These are phyloP conservation scores for Gryon sp. DNA, from an alignment of 1,140 invertebrate genomes.

Conservation along the genomic window DNA sequence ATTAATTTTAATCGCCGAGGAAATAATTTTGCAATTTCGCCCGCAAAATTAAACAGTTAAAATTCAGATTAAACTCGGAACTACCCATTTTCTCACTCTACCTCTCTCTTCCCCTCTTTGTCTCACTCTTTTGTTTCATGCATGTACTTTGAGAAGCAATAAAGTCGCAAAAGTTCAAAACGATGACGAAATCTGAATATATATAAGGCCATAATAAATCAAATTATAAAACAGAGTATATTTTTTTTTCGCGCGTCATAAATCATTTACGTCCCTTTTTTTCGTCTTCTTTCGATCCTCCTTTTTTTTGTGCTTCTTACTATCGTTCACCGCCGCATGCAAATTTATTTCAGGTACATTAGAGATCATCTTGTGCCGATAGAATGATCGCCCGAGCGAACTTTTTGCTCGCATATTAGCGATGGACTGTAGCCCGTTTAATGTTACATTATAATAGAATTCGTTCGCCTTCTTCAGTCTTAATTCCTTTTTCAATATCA, in stretches of 20 bases:
- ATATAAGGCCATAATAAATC: constrained; percentile 38
- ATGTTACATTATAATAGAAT: constrained; percentile 75
- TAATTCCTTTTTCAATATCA: constrained; percentile 52
- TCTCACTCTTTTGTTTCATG: background rate
- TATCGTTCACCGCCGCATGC: constrained; percentile 24
- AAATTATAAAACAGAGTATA: constrained; percentile 28
- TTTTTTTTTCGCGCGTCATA: constrained; percentile 43
- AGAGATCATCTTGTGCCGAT: constrained; percentile 28
- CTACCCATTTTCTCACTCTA: too few relatives aligned
- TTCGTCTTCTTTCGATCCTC: too few relatives aligned
- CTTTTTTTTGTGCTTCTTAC: too few relatives aligned
- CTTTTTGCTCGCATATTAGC: constrained; percentile 29
- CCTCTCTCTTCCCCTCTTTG: too few relatives aligned
- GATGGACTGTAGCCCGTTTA: constrained; percentile 39
- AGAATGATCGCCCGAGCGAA: constrained; percentile 25
- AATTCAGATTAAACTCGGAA: constrained; percentile 12
- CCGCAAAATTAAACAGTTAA: too few relatives aligned
- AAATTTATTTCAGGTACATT: constrained; percentile 55
- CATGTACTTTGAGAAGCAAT: constrained; percentile 1
- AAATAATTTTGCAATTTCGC: too few relatives aligned
- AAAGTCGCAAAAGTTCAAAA: background rate
- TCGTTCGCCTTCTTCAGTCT: constrained; percentile 35
- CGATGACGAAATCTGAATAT: constrained; percentile 22
- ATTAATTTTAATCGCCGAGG: too few relatives aligned
- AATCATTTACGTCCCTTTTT: constrained; percentile 45